phyloP scores from a whole-genome alignment of 2,797 vertebrate species.

The Spinibarbus caldwelli region DNA sequence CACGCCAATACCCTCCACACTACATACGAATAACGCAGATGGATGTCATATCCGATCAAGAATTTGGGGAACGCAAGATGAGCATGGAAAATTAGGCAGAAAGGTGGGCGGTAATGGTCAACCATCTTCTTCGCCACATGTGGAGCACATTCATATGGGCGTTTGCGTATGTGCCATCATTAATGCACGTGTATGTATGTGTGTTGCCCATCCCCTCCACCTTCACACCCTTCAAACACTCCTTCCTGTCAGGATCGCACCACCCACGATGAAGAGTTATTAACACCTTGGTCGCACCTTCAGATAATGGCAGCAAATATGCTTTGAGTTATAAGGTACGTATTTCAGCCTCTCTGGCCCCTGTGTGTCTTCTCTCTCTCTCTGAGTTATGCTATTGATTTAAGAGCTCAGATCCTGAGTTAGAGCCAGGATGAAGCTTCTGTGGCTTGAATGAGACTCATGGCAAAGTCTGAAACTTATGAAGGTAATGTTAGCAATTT shows the following conservation, averaged over 20 bases:
- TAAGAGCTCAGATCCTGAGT: constrained; percentile 53
- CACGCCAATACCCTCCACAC: constrained; percentile 92
- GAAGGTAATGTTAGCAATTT: background rate
- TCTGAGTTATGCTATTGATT: constrained; percentile 62
- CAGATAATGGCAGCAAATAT: constrained; percentile 64
- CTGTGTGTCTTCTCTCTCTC: constrained; percentile 45
- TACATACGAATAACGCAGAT: constrained; percentile 90
- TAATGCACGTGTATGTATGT: background rate
- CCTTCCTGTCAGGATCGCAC: constrained; percentile 45
- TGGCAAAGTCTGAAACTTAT: constrained; percentile 33
- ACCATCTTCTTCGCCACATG: background rate
- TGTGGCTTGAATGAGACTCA: constrained; percentile 37
- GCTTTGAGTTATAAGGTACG: constrained; percentile 61
- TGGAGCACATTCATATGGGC: background rate
- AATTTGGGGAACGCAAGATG: constrained; percentile 76
- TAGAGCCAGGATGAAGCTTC: constrained; percentile 52
- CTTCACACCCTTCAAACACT: constrained; percentile 37
- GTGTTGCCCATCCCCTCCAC: constrained; percentile 13
- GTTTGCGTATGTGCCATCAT: background rate
- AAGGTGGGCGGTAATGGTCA: constrained; percentile 45
- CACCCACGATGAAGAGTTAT: constrained; percentile 58
- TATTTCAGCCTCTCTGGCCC: constrained; percentile 56
- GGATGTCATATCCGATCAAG: constrained; percentile 88
- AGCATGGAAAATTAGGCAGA: constrained; percentile 67
- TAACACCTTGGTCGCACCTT: constrained; percentile 62